Conservation (phyloP, 37 sponge, comb jelly and placozoan genomes). For the Haliclona indistincta region DNA sequence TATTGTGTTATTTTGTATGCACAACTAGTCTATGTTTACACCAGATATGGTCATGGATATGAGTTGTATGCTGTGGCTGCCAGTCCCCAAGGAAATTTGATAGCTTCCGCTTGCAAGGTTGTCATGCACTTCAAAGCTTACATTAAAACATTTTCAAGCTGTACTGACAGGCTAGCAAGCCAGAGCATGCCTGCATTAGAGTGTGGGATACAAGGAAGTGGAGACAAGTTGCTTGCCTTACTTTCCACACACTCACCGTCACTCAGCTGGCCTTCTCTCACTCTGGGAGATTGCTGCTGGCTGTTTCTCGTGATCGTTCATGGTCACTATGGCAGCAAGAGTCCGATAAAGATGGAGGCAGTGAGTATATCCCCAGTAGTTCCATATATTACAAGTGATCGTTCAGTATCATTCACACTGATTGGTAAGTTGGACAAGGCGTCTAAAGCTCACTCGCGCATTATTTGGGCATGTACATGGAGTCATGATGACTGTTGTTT, state of each 20-base stretch:
- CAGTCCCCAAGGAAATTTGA: conserved; percentile 46
- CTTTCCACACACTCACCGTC: conserved; percentile 83
- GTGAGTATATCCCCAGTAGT: background rate
- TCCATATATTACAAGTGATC: background rate
- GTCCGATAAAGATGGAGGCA: conserved; percentile 4
- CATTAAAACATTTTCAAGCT: background rate
- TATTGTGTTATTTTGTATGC: no score
- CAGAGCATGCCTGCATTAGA: conserved; percentile 80
- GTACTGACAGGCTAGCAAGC: conserved; percentile 73
- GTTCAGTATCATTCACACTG: conserved; percentile 37
- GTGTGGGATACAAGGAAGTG: conserved; percentile 74
- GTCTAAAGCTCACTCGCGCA: conserved; percentile 63
- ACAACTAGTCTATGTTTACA: background rate
- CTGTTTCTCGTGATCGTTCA: conserved; percentile 85
- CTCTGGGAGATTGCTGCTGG: conserved; percentile 52
- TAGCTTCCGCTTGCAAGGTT: conserved; percentile 93
- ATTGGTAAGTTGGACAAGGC: conserved; percentile 38
- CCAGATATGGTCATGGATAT: conserved; percentile 90
- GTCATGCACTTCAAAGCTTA: background rate
- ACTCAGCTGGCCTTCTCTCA: conserved; percentile 89
- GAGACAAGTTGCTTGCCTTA: conserved; percentile 62
- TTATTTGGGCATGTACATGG: conserved; percentile 93
- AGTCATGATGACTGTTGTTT: conserved; percentile 83
- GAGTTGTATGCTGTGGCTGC: conserved; percentile 78
- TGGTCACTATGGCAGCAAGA: conserved; percentile 88